phyloP scores from a whole-genome alignment of 2,888 invertebrate species.

The Notodonta dromedarius region DNA sequence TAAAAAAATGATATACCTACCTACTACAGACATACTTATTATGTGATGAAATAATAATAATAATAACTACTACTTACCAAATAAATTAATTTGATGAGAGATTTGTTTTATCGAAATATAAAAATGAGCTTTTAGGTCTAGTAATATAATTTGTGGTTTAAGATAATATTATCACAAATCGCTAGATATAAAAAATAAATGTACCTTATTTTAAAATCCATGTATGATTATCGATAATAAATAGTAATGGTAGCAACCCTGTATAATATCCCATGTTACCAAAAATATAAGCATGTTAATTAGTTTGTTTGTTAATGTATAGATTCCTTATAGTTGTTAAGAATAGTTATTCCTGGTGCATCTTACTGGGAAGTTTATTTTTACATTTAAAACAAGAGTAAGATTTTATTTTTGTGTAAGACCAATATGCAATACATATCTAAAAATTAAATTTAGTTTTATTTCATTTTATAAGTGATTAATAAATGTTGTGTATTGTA shows the following conservation, averaged over 20 bases:
- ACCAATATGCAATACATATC: constrained; percentile 82
- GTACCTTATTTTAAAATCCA: constrained; percentile 35
- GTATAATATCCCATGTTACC: constrained; percentile 75
- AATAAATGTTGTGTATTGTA: neutral
- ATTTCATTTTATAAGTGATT: constrained; percentile 8
- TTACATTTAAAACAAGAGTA: constrained; percentile 76
- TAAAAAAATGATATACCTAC: too few relatives aligned
- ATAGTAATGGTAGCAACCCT: constrained; percentile 53
- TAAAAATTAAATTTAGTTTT: constrained; percentile 44
- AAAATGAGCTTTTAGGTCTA: constrained; percentile 54
- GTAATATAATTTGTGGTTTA: constrained; percentile 36
- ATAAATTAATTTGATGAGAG: constrained; percentile 6
- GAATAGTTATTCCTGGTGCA: constrained; percentile 77
- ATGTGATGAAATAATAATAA: too few relatives aligned
- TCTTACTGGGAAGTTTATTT: constrained; percentile 77
- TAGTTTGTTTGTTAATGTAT: constrained; percentile 74
- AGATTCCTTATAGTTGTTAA: constrained; percentile 70
- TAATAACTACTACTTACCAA: neutral
- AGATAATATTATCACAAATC: constrained; percentile 17
- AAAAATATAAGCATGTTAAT: constrained; percentile 73
- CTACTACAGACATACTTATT: too few relatives aligned
- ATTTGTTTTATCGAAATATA: constrained; percentile 37
- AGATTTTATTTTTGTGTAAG: constrained; percentile 81
- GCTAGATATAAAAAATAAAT: constrained; percentile 25
- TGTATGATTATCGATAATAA: constrained; percentile 31